Conservation (phyloP, 1,140 invertebrate species). For the Macrotrachela quadricornifera region DNA sequence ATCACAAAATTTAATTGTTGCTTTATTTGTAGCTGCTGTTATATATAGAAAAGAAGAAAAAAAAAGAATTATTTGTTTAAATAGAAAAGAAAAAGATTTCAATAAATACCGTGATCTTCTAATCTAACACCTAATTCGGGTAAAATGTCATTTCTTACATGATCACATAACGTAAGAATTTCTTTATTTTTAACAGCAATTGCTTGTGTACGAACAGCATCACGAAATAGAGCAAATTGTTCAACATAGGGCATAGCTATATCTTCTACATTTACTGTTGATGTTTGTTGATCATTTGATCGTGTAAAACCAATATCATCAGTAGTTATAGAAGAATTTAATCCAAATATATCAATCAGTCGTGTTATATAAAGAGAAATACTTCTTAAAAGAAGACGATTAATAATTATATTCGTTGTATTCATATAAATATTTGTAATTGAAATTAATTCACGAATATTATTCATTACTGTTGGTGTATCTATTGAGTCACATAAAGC, state of each 20-base stretch:
- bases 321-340: slow-evolving; percentile 44
- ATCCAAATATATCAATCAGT: slow-evolving; percentile 62
- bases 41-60: too few relatives aligned
- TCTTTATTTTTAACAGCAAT: slow-evolving; percentile 32
- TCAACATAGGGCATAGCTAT: slow-evolving; percentile 64
- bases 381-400: slow-evolving; percentile 33
- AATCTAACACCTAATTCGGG: slow-evolving; percentile 74
- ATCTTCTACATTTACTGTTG: slow-evolving; percentile 38
- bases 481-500: slow-evolving; percentile 58
- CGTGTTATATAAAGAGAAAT: slow-evolving; percentile 53
- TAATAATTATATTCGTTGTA: slow-evolving; percentile 23
- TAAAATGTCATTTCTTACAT: slow-evolving; percentile 58
- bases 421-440: slow-evolving; percentile 63
- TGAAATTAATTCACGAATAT: slow-evolving; percentile 56
- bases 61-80: too few relatives aligned
- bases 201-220: slow-evolving; percentile 52
- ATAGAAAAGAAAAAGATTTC: too few relatives aligned
- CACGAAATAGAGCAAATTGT: slow-evolving; percentile 62
- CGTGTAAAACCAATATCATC: slow-evolving; percentile 54
- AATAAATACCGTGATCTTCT: slow-evolving; percentile 48
- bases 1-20: too few relatives aligned
- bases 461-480: slow-evolving; percentile 59
- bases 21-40: too few relatives aligned
- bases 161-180: slow-evolving; percentile 68
- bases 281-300: slow-evolving; percentile 12